Conservation (phyloP, 2,888 invertebrate species). For the Mimas tiliae region DNA sequence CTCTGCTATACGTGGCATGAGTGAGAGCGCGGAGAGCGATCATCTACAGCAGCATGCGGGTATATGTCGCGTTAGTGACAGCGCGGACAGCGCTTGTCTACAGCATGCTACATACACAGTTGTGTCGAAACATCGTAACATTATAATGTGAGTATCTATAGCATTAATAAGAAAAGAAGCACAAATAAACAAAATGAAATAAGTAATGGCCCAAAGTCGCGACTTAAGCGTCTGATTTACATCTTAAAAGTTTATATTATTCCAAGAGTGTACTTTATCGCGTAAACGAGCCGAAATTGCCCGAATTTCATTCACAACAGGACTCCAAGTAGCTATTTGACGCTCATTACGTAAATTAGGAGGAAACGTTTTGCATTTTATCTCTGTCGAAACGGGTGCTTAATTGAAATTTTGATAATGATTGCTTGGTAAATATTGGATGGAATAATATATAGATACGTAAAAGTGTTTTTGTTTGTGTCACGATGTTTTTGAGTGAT, state of each 20-base stretch:
- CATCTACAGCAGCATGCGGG: too few relatives aligned
- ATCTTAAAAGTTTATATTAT: slow-evolving; percentile 13
- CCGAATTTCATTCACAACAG: slow-evolving; percentile 25
- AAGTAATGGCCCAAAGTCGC: neutral
- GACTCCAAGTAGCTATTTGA: slow-evolving; percentile 14
- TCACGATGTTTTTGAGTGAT: neutral
- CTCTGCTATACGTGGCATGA: too few relatives aligned
- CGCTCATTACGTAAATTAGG: slow-evolving; percentile 18
- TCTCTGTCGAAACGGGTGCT: neutral
- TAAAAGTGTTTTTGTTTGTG: neutral
- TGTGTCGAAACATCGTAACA: too few relatives aligned
- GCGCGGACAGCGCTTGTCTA: too few relatives aligned
- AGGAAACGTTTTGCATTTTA: neutral
- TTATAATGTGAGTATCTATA: too few relatives aligned
- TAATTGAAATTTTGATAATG: slow-evolving; percentile 14
- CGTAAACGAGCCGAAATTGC: slow-evolving; percentile 16
- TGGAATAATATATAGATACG: neutral
- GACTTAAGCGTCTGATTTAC: slow-evolving; percentile 11
- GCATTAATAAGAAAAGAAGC: neutral
- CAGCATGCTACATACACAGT: too few relatives aligned
- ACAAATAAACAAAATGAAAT: neutral
- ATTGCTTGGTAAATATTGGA: neutral
- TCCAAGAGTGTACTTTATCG: slow-evolving; percentile 8
- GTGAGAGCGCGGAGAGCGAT: too few relatives aligned
- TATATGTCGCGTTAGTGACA: too few relatives aligned